These are phyloP conservation scores for Pollachius pollachius DNA, from an alignment of 2,113 vertebrate species.

Conservation along the genomic window DNA sequence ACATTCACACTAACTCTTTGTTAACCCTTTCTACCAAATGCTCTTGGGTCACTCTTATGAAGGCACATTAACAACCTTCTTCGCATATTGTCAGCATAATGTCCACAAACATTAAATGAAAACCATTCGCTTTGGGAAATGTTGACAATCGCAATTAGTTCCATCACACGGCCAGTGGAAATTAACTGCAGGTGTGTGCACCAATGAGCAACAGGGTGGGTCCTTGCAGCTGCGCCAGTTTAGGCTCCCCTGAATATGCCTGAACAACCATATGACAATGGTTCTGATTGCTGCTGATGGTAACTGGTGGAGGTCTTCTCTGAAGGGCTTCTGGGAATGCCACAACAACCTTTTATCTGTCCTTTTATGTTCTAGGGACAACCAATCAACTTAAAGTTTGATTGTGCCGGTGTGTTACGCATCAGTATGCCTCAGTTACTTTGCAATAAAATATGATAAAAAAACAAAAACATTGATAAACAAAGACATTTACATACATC, in stretches of 20 bases:
- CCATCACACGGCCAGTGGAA: not conserved
- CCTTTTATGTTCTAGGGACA: too few species aligned
- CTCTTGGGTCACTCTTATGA: not conserved
- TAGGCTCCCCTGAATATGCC: not conserved
- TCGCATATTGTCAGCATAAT: not conserved
- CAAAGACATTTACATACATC: conserved; percentile 21
- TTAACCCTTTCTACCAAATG: too few species aligned
- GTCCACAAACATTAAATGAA: not conserved
- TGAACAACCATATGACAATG: conserved; percentile 6
- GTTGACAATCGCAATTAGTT: not conserved
- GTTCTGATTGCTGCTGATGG: not conserved
- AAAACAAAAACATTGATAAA: not conserved
- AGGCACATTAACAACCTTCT: not conserved
- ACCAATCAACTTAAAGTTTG: too few species aligned
- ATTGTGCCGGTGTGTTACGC: too few species aligned
- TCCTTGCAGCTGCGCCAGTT: not conserved
- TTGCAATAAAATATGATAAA: too few species aligned
- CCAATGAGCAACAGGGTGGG: not conserved
- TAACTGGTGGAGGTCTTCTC: too few species aligned
- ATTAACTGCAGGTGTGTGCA: not conserved
- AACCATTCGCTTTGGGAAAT: not conserved
- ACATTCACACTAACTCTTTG: too few species aligned
- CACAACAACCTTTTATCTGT: too few species aligned
- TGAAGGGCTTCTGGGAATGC: too few species aligned
- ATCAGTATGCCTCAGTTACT: too few species aligned